Evolutionary conservation across 1,140 invertebrate species (phyloP).

Genomic region (Brevipalpus yothersi): DNA sequence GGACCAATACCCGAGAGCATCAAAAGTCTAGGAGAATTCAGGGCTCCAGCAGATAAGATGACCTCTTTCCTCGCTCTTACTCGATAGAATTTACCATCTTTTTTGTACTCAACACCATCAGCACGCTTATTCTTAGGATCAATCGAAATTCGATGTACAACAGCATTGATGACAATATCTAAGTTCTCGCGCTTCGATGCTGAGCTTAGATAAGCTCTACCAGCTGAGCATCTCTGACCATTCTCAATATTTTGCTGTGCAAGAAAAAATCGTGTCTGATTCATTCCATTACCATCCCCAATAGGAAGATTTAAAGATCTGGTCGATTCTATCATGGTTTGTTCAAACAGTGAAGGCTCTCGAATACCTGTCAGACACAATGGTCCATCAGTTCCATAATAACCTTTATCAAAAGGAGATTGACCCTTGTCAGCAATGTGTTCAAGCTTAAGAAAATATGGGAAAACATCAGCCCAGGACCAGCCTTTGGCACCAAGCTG

Average conservation of each 20-base stretch:
- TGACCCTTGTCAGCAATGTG: slow-evolving; percentile 17
- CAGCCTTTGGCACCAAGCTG: slow-evolving; percentile 66
- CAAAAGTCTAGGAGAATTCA: slow-evolving; percentile 67
- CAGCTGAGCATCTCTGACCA: slow-evolving; percentile 43
- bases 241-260: slow-evolving; percentile 56
- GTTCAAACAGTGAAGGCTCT: not conserved
- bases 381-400: not conserved
- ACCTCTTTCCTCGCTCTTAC: slow-evolving; percentile 56
- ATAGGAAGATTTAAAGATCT: slow-evolving; percentile 33
- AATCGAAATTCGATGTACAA: slow-evolving; percentile 54
- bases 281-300: slow-evolving; percentile 19
- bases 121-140: slow-evolving; percentile 46
- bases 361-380: not conserved
- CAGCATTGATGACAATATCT: slow-evolving; percentile 51
- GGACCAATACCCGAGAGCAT: slow-evolving; percentile 76
- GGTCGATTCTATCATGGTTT: slow-evolving; percentile 26
- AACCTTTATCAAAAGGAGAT: slow-evolving; percentile 1
- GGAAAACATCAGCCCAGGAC: slow-evolving; percentile 56
- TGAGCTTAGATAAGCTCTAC: slow-evolving; percentile 26
- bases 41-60: slow-evolving; percentile 53
- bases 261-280: slow-evolving; percentile 34
- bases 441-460: slow-evolving; percentile 64
- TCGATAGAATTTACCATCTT: slow-evolving; percentile 35
- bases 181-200: slow-evolving; percentile 46
- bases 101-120: slow-evolving; percentile 55